Base-by-base conservation (phyloP, 2,888 invertebrate species). In the Caenorhabditis parvicauda region DNA sequence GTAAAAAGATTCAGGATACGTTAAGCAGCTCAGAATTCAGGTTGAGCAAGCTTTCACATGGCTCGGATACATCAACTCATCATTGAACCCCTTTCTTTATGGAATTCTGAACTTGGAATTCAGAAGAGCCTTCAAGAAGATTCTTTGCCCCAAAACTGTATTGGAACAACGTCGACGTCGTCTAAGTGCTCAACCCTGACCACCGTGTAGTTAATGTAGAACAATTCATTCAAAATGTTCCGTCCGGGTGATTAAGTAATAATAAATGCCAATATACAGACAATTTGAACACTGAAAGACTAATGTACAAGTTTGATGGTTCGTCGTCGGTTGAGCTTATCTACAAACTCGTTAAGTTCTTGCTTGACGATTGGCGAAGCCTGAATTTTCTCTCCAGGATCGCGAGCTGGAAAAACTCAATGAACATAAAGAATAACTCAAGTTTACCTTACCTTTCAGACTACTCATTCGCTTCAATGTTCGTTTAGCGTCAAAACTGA, bases 51-150 rank as follows among this genome's bases (percentile, higher is more conserved):
- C 79, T 6, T 80, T 79, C 60, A 76, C 76, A 4, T 79, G 79
- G 79, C 64, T 79, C 3, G 79, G 79, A n/a, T 78, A 78, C 57
- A 78, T 78, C 45, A 78, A 78, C 47, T 77, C 76, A 6, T 77
- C 77, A 6, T 62, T 79, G 22, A 79, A 79, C 43, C 79, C 79
- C 3, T 78, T 80, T 46, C 58, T 80, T 5, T 80, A 80, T 55
- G 81, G 79, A 6, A 80, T 81, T 58, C 65, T 80, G 37, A 80
- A 81, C 49, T 50, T 81, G 46, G 81, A 81, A 55, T 81, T 81
- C 43, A 72, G 81, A 44, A 48, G 78, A 41, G 81, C 81, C 0
- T 80, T 80, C 66, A 74, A 76, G 50, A 80, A 76, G 56, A 78
- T 80, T 53, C 63, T 80, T 14, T 80, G 79, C 44, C 76, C 79